These are phyloP conservation scores for Remorina albescens DNA, from an alignment of 2,797 vertebrate species.

Conservation along the genomic window DNA sequence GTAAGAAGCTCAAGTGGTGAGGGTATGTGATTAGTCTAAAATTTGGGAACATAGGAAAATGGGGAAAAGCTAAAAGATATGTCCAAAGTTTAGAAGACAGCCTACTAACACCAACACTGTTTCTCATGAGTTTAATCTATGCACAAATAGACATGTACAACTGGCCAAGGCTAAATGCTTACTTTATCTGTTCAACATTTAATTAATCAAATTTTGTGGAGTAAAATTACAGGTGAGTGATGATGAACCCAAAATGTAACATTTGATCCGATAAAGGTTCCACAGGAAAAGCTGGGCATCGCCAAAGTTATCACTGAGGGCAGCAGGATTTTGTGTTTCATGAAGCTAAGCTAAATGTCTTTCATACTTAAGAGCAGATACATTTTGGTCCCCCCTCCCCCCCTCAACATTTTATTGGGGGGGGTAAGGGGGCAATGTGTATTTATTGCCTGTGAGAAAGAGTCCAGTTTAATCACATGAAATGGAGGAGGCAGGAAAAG, in stretches of 20 bases:
- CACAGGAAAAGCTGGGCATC: not conserved
- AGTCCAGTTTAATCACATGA: conserved; percentile 5
- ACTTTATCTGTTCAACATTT: not conserved
- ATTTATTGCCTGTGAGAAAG: conserved; percentile 2
- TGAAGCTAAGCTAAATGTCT: conserved; percentile 4
- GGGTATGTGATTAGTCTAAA: conserved; percentile 45
- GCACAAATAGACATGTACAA: conserved; percentile 1
- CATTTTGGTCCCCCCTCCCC: too few species aligned
- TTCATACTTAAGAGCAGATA: not conserved
- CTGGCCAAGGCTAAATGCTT: conserved; percentile 1
- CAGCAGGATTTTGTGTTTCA: not conserved
- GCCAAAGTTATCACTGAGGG: not conserved
- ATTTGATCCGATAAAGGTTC: not conserved
- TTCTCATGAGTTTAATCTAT: conserved; percentile 2
- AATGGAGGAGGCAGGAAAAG: conserved; percentile 2
- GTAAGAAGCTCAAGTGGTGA: conserved; percentile 1
- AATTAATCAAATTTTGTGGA: too few species aligned
- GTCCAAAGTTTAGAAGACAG: conserved; percentile 20
- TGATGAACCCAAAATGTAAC: not conserved
- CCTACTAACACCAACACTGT: conserved; percentile 3
- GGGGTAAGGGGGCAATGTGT: too few species aligned
- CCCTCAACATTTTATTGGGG: too few species aligned
- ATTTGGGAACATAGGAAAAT: conserved; percentile 1
- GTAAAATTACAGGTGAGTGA: conserved; percentile 4
- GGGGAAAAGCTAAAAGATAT: conserved; percentile 6